Evolutionary conservation across 2,797 vertebrate genomes (phyloP), one percentile per base, ranked within the genome.

Genomic region (Ispidina lecontei): DNA sequence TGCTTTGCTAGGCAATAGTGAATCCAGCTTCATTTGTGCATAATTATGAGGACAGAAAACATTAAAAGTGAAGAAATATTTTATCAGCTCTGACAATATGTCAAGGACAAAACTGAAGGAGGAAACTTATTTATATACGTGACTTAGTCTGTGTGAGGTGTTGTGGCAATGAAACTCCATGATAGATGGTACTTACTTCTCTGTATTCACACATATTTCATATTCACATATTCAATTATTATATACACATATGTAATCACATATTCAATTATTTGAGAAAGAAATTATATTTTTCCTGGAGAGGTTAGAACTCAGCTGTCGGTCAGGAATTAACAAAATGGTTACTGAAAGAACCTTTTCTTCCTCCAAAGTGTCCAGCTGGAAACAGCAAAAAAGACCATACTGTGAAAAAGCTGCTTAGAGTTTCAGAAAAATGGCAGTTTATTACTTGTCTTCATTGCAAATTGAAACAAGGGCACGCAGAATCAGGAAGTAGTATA

Each of bases 391-490:
- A 22, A n/a, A 44, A 73, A 46, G 49, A 58, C 7, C 18, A 9
- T 20, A 21, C 26, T 37, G 22, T 37, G 29, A 59, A 67, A 68
- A 59, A 44, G 10, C 28, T 82, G 55, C 51, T 72, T 5, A 28
- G 28, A 28, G 4, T 29, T 69, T 65, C 78, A 52, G 33, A 52
- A 75, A 67, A 75, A n/a, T 0, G 0, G 9, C 2, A 5, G 1
- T 14, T 85, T 60, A 41, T 56, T 70, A 33, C 25, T 65, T 82
- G 16, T 60, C 22, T 43, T 58, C 9, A 3, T 33, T 52, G 20
- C 33, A 74, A 56, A n/a, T 2, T 74, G 41, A 70, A 82, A 43
- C 1, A 41, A 49, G 52, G 12, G 2, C n/a, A 52, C 17, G 56
- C 10, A 60, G 52, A 60, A 43, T 35, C 35, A 63, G 10, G 17